Conservation (phyloP, 2,888 invertebrate genomes). For the Orthosia cruda region DNA sequence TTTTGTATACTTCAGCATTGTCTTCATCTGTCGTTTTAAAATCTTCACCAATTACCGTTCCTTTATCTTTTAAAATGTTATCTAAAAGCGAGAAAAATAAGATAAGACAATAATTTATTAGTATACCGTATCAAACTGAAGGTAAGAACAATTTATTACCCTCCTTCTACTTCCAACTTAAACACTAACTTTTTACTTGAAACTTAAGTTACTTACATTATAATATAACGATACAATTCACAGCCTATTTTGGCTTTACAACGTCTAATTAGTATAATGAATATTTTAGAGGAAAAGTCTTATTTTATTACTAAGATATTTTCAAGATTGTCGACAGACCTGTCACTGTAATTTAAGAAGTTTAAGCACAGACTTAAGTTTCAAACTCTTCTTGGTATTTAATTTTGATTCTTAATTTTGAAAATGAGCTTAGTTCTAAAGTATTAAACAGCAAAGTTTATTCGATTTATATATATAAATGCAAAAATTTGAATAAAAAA, state of each 20-base stretch:
- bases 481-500: slow-evolving; percentile 23
- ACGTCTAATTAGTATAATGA: slow-evolving; percentile 63
- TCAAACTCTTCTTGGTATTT: neutral
- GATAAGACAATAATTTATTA: slow-evolving; percentile 62
- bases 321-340: slow-evolving; percentile 21
- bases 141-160: slow-evolving; percentile 64
- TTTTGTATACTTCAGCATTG: slow-evolving; percentile 18
- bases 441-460: slow-evolving; percentile 25
- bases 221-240: slow-evolving; percentile 74
- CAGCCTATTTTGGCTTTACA: slow-evolving; percentile 81
- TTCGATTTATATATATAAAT: slow-evolving; percentile 19
- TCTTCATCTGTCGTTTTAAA: neutral
- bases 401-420: slow-evolving; percentile 5
- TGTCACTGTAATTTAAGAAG: slow-evolving; percentile 17
- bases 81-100: slow-evolving; percentile 42
- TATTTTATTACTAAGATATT: slow-evolving; percentile 44
- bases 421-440: slow-evolving; percentile 19
- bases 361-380: slow-evolving; percentile 16
- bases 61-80: slow-evolving; percentile 36
- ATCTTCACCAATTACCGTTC: slow-evolving; percentile 12
- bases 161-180: slow-evolving; percentile 47
- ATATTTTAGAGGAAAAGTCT: slow-evolving; percentile 54
- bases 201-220: slow-evolving; percentile 65
- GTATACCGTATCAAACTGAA: slow-evolving; percentile 60
- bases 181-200: slow-evolving; percentile 62